Evolutionary conservation across 2,797 vertebrate species (phyloP), one percentile per base, ranked within the genome.

Genomic region (Pogonophryne albipinna): DNA sequence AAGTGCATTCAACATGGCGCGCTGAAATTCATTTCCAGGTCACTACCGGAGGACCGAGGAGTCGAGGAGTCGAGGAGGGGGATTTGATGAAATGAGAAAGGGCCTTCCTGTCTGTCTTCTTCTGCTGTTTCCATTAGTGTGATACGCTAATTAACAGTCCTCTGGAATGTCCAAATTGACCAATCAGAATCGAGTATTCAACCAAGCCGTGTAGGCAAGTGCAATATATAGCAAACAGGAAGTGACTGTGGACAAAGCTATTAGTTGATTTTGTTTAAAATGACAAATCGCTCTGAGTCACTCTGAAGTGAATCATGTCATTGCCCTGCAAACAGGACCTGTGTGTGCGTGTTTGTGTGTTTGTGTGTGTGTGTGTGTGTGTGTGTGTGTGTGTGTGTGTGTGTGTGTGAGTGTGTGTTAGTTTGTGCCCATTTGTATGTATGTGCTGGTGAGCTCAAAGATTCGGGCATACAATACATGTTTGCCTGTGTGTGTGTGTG

Each of bases 251-350:
- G 53, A 77, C 66, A 4, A 46, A 52, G 68, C 47, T 79, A 27
- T 53, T 63, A 46, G 64, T 76, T 82, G 63, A 70, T 78, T 82
- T 77, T 64, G 38, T 49, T 82, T 59, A 68, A 67, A 64, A 79
- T 55, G 71, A 75, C 46, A 1, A 84, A 71, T 27, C 17, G 66
- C 60, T 83, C 52, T 71, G 78, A 82, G 64, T 87, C 76, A 78
- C 65, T 76, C 19, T 51, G 56, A 66, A 49, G 14, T 46, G 51
- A 71, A 74, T 84, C 83, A 85, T 85, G 72, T 83, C 76, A 78
- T 51, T 9, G 57, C 27, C 52, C 55, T 78, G 55, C 45, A 53
- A 61, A 56, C 52, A 73, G 6, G 23, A 23, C 16, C 16, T 53
- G 27, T 61, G 59, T 58, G 51, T 50, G 27, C 58, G 63, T 58